Evolutionary conservation across 2,797 vertebrate species (phyloP).

Genomic region (Micrastur ruficollis): DNA sequence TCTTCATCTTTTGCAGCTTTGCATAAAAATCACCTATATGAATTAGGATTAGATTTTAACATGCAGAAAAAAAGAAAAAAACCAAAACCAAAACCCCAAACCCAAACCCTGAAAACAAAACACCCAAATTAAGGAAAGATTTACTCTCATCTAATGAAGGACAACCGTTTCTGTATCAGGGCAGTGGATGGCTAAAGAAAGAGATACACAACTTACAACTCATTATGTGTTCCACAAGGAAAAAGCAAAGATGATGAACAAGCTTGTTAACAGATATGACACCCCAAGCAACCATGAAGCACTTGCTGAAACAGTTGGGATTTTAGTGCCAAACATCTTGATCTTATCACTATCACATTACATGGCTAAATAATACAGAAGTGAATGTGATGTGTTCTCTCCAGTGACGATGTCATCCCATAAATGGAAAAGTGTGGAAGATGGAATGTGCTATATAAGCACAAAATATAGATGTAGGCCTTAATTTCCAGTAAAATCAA

Average conservation of each 20-base stretch:
- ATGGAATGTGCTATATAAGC: slow-evolving; percentile 40
- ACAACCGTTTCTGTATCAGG: background rate
- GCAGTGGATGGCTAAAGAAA: background rate
- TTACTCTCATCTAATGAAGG: background rate
- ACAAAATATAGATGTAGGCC: slow-evolving; percentile 39
- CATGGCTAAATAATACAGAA: slow-evolving; percentile 45
- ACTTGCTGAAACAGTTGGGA: slow-evolving; percentile 37
- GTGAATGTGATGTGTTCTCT: slow-evolving; percentile 33
- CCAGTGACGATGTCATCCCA: slow-evolving; percentile 13
- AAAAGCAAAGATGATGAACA: slow-evolving; percentile 30
- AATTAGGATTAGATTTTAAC: background rate
- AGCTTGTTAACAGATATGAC: slow-evolving; percentile 34
- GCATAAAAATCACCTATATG: background rate
- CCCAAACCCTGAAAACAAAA: background rate
- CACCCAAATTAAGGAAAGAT: background rate
- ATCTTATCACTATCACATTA: slow-evolving; percentile 47
- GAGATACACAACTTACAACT: background rate
- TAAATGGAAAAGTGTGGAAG: slow-evolving; percentile 56
- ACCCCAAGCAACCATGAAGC: slow-evolving; percentile 45
- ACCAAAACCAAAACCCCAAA: background rate
- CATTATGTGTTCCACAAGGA: slow-evolving; percentile 17
- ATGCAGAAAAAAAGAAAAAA: background rate
- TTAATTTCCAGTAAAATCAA: slow-evolving; percentile 45
- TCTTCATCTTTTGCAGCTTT: background rate
- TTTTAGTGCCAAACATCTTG: slow-evolving; percentile 63